Percentiles rank a stretch among this genome's conserved stretches.
These are phyloP conservation scores for Myathropa florea DNA, from an alignment of 2,888 invertebrate genomes.

Conservation along the genomic window DNA sequence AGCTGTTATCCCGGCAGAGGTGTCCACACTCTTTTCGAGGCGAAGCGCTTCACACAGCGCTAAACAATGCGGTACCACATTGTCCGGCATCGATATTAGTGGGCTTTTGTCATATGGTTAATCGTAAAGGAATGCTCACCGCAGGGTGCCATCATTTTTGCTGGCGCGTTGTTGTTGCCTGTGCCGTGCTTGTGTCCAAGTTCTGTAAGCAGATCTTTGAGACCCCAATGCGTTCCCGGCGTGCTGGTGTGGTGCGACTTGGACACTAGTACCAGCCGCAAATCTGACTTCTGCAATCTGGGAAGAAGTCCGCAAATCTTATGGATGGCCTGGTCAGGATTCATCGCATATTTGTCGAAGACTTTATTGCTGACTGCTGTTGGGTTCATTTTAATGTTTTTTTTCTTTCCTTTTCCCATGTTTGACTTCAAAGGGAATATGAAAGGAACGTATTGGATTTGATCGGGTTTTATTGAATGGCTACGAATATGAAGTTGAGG, in stretches of 20 bases:
- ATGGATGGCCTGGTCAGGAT: constrained; percentile 54
- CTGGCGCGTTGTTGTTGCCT: neutral
- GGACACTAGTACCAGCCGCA: constrained; percentile 45
- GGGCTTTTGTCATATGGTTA: constrained; percentile 70
- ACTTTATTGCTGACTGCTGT: constrained; percentile 63
- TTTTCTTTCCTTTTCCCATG: neutral
- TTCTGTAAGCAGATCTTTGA: constrained; percentile 7
- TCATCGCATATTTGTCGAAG: constrained; percentile 70
- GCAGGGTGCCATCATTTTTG: constrained; percentile 57
- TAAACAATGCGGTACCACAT: constrained; percentile 69
- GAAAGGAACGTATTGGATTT: neutral
- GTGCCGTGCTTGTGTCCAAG: neutral
- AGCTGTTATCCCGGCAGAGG: constrained; percentile 67
- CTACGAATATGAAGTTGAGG: neutral
- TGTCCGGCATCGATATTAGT: constrained; percentile 69
- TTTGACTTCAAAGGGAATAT: neutral
- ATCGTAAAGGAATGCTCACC: constrained; percentile 67
- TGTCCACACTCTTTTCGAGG: constrained; percentile 61
- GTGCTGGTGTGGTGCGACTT: constrained; percentile 57
- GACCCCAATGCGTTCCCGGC: constrained; percentile 31
- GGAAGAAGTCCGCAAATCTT: constrained; percentile 63
- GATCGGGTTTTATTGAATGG: neutral
- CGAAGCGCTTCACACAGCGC: constrained; percentile 41
- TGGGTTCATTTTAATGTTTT: neutral
- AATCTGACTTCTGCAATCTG: constrained; percentile 68